These are phyloP conservation scores for Gnatocerus cornutus DNA, from an alignment of 2,888 invertebrate genomes.

Conservation along the genomic window DNA sequence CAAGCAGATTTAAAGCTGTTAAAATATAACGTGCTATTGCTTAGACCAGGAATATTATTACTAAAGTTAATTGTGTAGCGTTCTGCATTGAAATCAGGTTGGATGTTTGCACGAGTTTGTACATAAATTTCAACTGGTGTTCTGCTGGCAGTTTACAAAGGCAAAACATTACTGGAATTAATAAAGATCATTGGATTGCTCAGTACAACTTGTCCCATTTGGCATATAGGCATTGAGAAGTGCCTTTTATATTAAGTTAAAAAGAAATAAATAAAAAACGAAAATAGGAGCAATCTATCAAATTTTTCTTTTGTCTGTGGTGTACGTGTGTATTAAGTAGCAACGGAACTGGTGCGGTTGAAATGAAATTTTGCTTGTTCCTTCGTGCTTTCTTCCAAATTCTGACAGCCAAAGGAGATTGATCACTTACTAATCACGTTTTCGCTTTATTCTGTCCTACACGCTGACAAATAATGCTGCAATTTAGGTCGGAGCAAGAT, in stretches of 20 bases:
- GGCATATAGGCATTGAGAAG: background rate
- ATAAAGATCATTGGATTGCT: background rate
- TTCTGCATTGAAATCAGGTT: constrained; percentile 11
- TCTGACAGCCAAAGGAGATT: constrained; percentile 47
- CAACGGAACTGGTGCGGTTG: constrained; percentile 19
- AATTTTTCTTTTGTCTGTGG: constrained; percentile 26
- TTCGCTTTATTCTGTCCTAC: constrained; percentile 45
- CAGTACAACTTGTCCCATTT: no score
- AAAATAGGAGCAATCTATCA: constrained; percentile 32
- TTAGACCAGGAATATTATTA: constrained; percentile 20
- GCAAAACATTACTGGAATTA: constrained; percentile 2
- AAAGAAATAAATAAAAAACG: constrained; percentile 19
- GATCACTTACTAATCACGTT: constrained; percentile 47
- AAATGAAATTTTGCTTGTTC: constrained; percentile 42
- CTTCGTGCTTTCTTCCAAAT: constrained; percentile 41
- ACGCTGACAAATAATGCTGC: constrained; percentile 47
- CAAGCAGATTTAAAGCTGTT: constrained; percentile 29
- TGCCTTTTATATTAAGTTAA: background rate
- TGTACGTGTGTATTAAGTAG: constrained; percentile 28
- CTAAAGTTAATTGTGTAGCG: constrained; percentile 19
- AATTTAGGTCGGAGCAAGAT: constrained; percentile 44
- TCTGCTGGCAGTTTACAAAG: background rate
- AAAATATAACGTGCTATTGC: constrained; percentile 31
- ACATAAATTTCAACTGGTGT: constrained; percentile 12
- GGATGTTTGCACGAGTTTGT: constrained; percentile 9